These are phyloP conservation scores for Meteorus colon DNA, from an alignment of 2,888 invertebrate genomes.

Conservation along the genomic window DNA sequence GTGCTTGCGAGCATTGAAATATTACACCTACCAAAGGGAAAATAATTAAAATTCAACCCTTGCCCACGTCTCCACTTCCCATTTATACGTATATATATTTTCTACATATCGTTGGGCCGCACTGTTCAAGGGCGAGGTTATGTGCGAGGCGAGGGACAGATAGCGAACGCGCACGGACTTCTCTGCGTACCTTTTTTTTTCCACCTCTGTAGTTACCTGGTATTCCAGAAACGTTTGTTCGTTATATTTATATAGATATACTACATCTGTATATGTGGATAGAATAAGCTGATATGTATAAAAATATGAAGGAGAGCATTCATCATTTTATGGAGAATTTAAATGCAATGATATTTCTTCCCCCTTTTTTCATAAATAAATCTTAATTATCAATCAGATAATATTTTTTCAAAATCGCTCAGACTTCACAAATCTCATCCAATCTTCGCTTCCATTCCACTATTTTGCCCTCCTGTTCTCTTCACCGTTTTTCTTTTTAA, in stretches of 20 bases:
- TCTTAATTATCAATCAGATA: background rate
- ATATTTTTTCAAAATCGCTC: background rate
- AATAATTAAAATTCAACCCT: constrained; percentile 74
- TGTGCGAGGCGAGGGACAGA: constrained; percentile 1
- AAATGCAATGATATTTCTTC: background rate
- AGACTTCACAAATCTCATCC: constrained; percentile 7
- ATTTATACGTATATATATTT: constrained; percentile 44
- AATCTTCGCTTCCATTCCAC: constrained; percentile 5
- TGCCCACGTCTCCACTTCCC: constrained; percentile 61
- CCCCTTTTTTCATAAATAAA: background rate
- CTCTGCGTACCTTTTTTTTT: constrained; percentile 63
- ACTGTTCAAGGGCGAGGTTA: constrained; percentile 61
- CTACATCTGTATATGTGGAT: background rate
- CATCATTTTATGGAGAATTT: background rate
- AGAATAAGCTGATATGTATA: background rate
- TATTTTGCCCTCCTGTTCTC: background rate
- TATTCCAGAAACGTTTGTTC: constrained; percentile 71
- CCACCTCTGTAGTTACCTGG: constrained; percentile 68
- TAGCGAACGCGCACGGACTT: constrained; percentile 16
- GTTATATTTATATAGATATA: constrained; percentile 49
- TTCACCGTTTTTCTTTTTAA: constrained; percentile 51
- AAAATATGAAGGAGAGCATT: background rate
- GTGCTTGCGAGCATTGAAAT: constrained; percentile 70
- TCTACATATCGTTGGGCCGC: constrained; percentile 28
- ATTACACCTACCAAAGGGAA: constrained; percentile 73